A percentile compares a stretch with the other conserved stretches of the same genome.
These are phyloP conservation scores for Phrynosoma platyrhinos DNA, from an alignment of 2,113 vertebrate species.

Conservation along the genomic window DNA sequence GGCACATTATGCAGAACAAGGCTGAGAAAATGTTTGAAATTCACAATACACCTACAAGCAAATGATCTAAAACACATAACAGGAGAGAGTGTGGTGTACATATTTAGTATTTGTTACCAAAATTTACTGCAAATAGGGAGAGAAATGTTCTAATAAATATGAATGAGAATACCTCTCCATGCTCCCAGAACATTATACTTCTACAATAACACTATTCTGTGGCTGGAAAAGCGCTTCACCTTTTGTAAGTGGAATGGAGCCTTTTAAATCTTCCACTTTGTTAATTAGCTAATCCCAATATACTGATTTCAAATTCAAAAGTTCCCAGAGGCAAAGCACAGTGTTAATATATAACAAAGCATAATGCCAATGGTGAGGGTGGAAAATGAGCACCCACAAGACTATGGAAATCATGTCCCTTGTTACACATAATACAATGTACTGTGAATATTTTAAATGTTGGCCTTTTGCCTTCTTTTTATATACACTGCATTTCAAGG, in stretches of 20 bases:
- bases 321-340: not conserved
- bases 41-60: not conserved
- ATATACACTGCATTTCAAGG: not conserved
- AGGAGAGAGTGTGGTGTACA: not conserved
- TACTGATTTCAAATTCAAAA: not conserved
- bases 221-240: not conserved
- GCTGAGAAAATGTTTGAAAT: not conserved
- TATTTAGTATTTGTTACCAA: not conserved
- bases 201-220: not conserved
- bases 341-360: not conserved
- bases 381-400: constrained; percentile 3
- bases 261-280: not conserved
- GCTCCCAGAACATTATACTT: not conserved
- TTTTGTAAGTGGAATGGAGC: not conserved
- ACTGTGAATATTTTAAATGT: constrained; percentile 3
- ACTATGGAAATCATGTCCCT: not conserved
- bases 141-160: constrained; percentile 17
- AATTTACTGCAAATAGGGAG: constrained; percentile 15
- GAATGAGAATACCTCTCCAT: not conserved
- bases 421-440: not conserved
- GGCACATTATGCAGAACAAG: not conserved
- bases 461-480: not conserved
- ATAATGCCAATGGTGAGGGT: not conserved
- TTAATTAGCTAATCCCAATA: constrained; percentile 8
- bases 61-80: constrained; percentile 16